Percentiles rank a stretch among this genome's conserved stretches.
These are phyloP conservation scores for Typhlichthys eigenmanni DNA, from an alignment of 2,797 vertebrate genomes.

Conservation along the genomic window DNA sequence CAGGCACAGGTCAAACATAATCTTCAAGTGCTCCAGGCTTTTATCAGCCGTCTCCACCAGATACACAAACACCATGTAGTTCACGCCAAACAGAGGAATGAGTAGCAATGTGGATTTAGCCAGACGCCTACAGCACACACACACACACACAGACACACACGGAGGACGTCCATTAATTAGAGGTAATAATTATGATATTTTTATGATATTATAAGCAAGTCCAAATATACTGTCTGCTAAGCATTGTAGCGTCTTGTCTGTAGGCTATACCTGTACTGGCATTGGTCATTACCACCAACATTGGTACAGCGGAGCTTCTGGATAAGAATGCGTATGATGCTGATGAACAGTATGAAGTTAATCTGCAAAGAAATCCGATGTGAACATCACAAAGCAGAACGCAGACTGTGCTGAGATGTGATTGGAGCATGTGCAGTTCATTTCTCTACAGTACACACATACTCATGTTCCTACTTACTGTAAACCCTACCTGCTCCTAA, in stretches of 20 bases:
- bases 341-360: slow-evolving; percentile 91
- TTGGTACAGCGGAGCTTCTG: slow-evolving; percentile 89
- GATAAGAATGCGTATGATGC: slow-evolving; percentile 89
- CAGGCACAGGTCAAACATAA: slow-evolving; percentile 87
- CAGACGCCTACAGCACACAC: slow-evolving; percentile 79
- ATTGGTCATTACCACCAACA: slow-evolving; percentile 86
- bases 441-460: too few species aligned
- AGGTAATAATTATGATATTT: too few species aligned
- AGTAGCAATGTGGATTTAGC: slow-evolving; percentile 92
- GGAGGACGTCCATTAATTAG: too few species aligned
- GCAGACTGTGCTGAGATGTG: too few species aligned
- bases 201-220: too few species aligned
- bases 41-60: slow-evolving; percentile 61
- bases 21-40: slow-evolving; percentile 78
- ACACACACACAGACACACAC: slow-evolving; percentile 4
- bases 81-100: slow-evolving; percentile 90
- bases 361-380: slow-evolving; percentile 70
- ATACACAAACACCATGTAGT: slow-evolving; percentile 91
- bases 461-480: too few species aligned
- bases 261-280: slow-evolving; percentile 86
- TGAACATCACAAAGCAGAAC: not conserved
- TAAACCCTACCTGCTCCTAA: too few species aligned
- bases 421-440: too few species aligned
- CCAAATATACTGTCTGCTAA: too few species aligned
- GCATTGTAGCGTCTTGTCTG: not conserved